Conservation (phyloP, 2,888 invertebrate species). For the Microctonus aethiopoides region DNA sequence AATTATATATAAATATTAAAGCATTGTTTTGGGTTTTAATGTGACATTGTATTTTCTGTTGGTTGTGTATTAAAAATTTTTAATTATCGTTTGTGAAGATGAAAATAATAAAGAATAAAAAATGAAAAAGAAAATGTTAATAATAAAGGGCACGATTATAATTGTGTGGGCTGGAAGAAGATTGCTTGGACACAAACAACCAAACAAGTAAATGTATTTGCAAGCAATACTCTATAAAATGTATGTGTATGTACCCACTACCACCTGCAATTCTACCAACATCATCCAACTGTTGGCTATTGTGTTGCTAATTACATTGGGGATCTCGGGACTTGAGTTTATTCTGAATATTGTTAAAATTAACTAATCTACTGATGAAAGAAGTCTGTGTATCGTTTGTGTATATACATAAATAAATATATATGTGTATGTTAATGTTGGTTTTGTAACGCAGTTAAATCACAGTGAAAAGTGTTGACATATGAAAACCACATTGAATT, state of each 20-base stretch:
- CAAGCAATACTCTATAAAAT: no score
- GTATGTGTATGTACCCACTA: conserved; percentile 52
- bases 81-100: not conserved
- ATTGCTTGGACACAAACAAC: not conserved
- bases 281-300: conserved; percentile 58
- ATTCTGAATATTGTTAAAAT: conserved; percentile 52
- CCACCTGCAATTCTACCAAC: conserved; percentile 50
- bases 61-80: not conserved
- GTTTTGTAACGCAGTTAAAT: conserved; percentile 22
- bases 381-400: conserved; percentile 40
- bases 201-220: not conserved
- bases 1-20: no score
- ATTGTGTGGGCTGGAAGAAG: not conserved
- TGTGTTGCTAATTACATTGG: conserved; percentile 63
- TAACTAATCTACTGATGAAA: conserved; percentile 62
- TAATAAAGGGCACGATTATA: not conserved
- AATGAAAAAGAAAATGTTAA: not conserved
- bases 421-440: conserved; percentile 4
- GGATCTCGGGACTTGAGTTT: conserved; percentile 51
- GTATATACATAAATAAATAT: not conserved
- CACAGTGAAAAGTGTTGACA: conserved; percentile 21
- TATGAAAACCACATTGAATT: not conserved
- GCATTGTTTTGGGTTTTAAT: not conserved
- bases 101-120: not conserved
- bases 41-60: no score